These are phyloP conservation scores for Mormyrus proboscirostris DNA, from an alignment of 2,797 vertebrate species.

Conservation along the genomic window DNA sequence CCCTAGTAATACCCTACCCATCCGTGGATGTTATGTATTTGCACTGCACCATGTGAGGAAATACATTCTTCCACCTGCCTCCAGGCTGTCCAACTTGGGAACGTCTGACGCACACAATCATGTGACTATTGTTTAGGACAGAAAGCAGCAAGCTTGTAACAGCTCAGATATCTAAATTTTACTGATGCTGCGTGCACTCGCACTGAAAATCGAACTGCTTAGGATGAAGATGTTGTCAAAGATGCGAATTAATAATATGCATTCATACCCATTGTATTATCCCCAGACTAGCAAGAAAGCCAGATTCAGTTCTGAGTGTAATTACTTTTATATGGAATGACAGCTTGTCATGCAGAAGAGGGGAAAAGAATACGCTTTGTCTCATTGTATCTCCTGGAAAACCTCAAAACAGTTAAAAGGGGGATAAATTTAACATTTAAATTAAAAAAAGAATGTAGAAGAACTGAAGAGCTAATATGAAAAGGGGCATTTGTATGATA, in stretches of 20 bases:
- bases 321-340: constrained; percentile 14
- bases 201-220: not conserved
- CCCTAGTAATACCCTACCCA: not conserved
- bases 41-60: not conserved
- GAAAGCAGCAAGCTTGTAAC: not conserved
- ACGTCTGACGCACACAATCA: not conserved
- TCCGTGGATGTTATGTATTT: not conserved
- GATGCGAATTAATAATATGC: constrained; percentile 1
- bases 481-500: not conserved
- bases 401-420: constrained; percentile 1
- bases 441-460: not conserved
- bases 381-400: not conserved
- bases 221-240: not conserved
- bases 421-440: constrained; percentile 8
- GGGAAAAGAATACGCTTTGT: not conserved
- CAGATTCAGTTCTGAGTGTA: not conserved
- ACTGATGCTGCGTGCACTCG: not conserved
- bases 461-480: not conserved
- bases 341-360: constrained; percentile 6
- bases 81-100: not conserved
- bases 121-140: not conserved
- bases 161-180: not conserved
- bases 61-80: not conserved
- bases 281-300: not conserved
- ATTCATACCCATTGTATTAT: constrained; percentile 5